phyloP scores from a whole-genome alignment of 1,140 invertebrate genomes.

The Diachasma alloeum region DNA sequence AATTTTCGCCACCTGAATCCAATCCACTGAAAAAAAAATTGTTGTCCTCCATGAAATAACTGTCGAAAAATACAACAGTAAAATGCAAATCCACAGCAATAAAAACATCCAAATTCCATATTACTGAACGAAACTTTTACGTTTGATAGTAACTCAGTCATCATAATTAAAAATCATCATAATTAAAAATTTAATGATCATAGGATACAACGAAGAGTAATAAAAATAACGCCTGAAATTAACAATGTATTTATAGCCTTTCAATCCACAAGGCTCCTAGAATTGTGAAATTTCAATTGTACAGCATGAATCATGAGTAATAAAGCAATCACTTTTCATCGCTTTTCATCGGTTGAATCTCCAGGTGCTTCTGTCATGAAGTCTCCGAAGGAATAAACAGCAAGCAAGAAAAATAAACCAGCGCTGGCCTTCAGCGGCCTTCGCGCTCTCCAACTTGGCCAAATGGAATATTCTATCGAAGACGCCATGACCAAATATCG shows the following conservation, averaged over 20 bases:
- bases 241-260: not conserved
- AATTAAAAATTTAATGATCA: not conserved
- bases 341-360: not conserved
- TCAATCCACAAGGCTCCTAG: not conserved
- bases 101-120: too few relatives aligned
- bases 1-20: too few relatives aligned
- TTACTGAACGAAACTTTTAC: too few relatives aligned
- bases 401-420: not conserved
- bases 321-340: not conserved
- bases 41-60: too few relatives aligned
- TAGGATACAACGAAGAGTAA: not conserved
- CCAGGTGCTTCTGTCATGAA: not conserved
- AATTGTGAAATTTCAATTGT: not conserved
- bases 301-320: not conserved
- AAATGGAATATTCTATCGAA: not conserved
- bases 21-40: too few relatives aligned
- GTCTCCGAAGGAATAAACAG: not conserved
- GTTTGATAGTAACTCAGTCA: too few relatives aligned
- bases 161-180: not conserved
- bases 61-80: too few relatives aligned
- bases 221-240: not conserved
- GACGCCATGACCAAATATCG: slow-evolving; percentile 21
- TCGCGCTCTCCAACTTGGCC: not conserved
- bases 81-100: too few relatives aligned
- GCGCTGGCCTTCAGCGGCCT: not conserved